These are phyloP conservation scores for Ophion costatus DNA, from an alignment of 2,888 invertebrate species.

Conservation along the genomic window DNA sequence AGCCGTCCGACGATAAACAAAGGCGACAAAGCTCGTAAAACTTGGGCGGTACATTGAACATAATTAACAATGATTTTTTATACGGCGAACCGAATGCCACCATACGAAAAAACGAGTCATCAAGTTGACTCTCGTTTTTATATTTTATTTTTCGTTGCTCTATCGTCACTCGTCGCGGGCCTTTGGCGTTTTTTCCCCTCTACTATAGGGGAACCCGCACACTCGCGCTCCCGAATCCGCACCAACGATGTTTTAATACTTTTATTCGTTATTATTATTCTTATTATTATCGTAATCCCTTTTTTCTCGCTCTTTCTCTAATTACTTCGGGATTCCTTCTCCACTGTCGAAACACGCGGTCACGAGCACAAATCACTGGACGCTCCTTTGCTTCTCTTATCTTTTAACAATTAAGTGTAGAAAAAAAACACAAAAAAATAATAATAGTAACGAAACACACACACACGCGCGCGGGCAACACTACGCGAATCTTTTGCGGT, in stretches of 20 bases:
- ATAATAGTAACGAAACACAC: conserved; percentile 54
- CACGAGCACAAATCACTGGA: conserved; percentile 35
- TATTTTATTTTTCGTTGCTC: conserved; percentile 5
- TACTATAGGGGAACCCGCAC: conserved; percentile 15
- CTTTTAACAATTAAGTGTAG: conserved; percentile 43
- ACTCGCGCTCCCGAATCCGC: conserved; percentile 48
- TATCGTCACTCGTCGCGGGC: conserved; percentile 16
- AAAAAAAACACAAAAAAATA: conserved; percentile 42
- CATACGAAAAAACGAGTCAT: conserved; percentile 79
- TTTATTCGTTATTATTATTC: conserved; percentile 48
- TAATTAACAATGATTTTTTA: conserved; percentile 86
- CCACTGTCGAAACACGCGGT: conserved; percentile 74
- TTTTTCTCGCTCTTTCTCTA: conserved; percentile 25
- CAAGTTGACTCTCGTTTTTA: conserved; percentile 69
- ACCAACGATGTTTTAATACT: conserved; percentile 52
- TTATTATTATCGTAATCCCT: conserved; percentile 49
- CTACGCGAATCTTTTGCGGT: conserved; percentile 77
- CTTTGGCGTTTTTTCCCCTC: conserved; percentile 20
- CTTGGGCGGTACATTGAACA: conserved; percentile 96
- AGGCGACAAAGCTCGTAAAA: conserved; percentile 97
- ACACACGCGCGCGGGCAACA: conserved; percentile 61
- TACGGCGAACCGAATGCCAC: conserved; percentile 74
- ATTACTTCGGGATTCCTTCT: conserved; percentile 74
- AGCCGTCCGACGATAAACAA: conserved; percentile 93
- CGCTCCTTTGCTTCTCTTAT: conserved; percentile 33